Conservation (phyloP, 92 coral and sea anemone genomes). For the Zoanthus sansibaricus region DNA sequence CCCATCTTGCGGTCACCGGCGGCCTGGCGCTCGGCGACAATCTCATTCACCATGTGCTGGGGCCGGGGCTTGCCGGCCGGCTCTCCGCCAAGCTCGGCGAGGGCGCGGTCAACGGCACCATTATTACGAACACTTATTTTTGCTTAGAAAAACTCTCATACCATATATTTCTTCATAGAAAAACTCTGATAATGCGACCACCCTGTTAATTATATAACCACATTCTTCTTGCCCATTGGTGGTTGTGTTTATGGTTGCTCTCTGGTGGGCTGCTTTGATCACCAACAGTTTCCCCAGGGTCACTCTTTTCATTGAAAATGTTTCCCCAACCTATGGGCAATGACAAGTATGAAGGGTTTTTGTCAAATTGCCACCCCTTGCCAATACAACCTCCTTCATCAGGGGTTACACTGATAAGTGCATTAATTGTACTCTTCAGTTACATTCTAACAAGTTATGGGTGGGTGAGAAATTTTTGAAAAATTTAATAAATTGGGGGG, state of each 20-base stretch:
- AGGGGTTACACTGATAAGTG: background rate
- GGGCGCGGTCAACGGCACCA: no score
- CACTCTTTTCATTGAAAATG: background rate
- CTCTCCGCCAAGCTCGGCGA: no score
- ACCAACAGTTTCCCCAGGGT: conserved; percentile 6
- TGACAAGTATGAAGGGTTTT: background rate
- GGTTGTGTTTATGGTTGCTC: background rate
- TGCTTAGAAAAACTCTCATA: conserved; percentile 15
- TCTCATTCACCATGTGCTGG: no score
- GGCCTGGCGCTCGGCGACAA: no score
- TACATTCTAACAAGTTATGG: no score
- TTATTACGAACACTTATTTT: conserved; percentile 6
- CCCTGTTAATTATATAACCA: background rate
- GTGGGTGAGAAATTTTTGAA: no score
- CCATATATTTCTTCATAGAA: conserved; percentile 19
- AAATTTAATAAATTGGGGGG: no score
- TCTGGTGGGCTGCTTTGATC: conserved; percentile 5
- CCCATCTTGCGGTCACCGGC: no score
- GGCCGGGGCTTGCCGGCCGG: no score
- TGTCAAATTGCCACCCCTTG: background rate
- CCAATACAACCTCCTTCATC: background rate
- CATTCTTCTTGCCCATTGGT: no score
- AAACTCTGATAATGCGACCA: conserved; percentile 1
- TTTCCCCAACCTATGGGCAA: conserved; percentile 1
- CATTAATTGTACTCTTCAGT: no score